These are phyloP conservation scores for Leucozona laternaria DNA, from an alignment of 2,888 invertebrate species.

Conservation along the genomic window DNA sequence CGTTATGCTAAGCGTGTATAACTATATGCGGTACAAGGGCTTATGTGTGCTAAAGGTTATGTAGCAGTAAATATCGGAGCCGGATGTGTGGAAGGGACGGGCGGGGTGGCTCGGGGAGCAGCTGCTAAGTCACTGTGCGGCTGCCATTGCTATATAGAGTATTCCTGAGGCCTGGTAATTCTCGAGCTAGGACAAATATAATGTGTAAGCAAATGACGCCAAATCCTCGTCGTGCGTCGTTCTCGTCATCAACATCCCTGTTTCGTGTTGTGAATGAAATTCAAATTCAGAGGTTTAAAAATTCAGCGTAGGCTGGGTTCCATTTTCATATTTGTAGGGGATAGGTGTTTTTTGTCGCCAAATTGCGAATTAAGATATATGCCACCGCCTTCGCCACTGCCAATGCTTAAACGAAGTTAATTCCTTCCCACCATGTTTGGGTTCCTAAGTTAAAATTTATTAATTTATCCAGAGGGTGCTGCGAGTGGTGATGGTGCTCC, in stretches of 20 bases:
- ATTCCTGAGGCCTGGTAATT: slow-evolving; percentile 50
- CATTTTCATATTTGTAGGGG: neutral
- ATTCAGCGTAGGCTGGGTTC: neutral
- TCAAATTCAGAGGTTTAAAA: slow-evolving; percentile 42
- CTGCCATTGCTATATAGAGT: too few relatives aligned
- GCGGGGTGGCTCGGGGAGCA: slow-evolving; percentile 15
- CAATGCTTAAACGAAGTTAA: slow-evolving; percentile 33
- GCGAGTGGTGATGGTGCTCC: slow-evolving; percentile 18
- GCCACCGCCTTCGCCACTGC: neutral
- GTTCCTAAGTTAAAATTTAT: slow-evolving; percentile 63
- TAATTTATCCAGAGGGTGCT: slow-evolving; percentile 56
- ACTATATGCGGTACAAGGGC: slow-evolving; percentile 66
- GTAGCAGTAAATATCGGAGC: slow-evolving; percentile 67
- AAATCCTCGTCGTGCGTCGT: slow-evolving; percentile 19
- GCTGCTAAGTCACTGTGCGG: slow-evolving; percentile 34
- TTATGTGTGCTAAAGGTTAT: slow-evolving; percentile 72
- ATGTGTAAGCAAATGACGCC: slow-evolving; percentile 53
- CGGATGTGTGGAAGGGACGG: slow-evolving; percentile 28
- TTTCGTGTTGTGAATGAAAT: slow-evolving; percentile 52
- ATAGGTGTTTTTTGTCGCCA: slow-evolving; percentile 32
- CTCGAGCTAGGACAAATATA: slow-evolving; percentile 58
- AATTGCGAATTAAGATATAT: slow-evolving; percentile 51
- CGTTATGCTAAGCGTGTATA: slow-evolving; percentile 67
- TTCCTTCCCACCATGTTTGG: slow-evolving; percentile 47
- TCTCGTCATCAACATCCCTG: neutral